phyloP scores from a whole-genome alignment of 2,888 invertebrate genomes.

The Nebria brevicollis region DNA sequence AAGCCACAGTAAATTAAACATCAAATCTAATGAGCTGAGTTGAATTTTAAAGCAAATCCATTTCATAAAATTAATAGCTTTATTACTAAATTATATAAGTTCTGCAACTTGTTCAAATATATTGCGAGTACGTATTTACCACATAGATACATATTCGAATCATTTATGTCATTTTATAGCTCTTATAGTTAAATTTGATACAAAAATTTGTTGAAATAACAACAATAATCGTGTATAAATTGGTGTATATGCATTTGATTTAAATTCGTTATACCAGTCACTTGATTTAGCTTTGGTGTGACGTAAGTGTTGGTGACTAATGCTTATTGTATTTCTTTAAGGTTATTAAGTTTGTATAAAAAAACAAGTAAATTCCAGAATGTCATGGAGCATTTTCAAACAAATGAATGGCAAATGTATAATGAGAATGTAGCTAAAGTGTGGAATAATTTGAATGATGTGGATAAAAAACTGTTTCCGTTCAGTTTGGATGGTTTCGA shows the following conservation, averaged over 20 bases:
- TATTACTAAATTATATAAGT: not conserved
- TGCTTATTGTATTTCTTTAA: not conserved
- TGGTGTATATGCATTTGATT: not conserved
- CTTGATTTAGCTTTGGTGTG: not conserved
- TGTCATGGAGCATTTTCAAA: not conserved
- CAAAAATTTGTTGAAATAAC: too few relatives aligned
- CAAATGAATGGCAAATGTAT: not conserved
- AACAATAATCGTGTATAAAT: too few relatives aligned
- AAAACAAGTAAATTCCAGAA: not conserved
- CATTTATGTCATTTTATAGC: too few relatives aligned
- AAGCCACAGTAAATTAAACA: not conserved
- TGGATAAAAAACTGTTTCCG: conserved; percentile 4
- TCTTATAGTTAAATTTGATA: too few relatives aligned
- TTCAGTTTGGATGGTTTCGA: not conserved
- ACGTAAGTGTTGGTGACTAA: not conserved
- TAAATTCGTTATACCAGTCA: not conserved
- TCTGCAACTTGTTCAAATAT: not conserved
- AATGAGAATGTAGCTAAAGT: not conserved
- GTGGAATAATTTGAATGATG: not conserved
- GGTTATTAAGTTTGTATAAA: not conserved
- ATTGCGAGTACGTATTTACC: too few relatives aligned
- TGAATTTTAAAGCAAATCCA: not conserved
- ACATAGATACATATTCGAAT: too few relatives aligned
- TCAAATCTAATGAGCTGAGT: not conserved
- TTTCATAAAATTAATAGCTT: not conserved